A percentile compares a stretch with the other conserved stretches of the same genome.
These are phyloP conservation scores for Bombus fervidus DNA, from an alignment of 1,140 invertebrate species.

Conservation along the genomic window DNA sequence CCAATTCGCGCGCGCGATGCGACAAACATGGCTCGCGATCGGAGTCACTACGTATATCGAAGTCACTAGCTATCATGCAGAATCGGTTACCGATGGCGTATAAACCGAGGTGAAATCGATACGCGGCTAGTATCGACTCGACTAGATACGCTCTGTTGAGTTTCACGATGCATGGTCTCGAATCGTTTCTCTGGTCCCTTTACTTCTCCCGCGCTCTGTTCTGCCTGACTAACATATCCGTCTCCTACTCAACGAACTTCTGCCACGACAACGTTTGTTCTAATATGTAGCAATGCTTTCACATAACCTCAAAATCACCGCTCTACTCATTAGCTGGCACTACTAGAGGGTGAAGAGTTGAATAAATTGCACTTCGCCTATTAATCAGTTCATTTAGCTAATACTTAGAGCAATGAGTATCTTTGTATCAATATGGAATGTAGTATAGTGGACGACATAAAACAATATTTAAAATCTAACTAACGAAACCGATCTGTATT, in stretches of 20 bases:
- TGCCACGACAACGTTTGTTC: slow-evolving; percentile 4
- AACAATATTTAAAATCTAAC: neutral
- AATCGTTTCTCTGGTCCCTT: slow-evolving; percentile 37
- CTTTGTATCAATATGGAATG: too few relatives aligned
- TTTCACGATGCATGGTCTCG: slow-evolving; percentile 53
- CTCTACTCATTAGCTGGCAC: neutral
- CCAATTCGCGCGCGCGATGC: neutral
- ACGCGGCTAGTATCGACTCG: slow-evolving; percentile 50
- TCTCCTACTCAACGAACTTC: slow-evolving; percentile 24
- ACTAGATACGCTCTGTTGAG: slow-evolving; percentile 55
- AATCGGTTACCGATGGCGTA: slow-evolving; percentile 60
- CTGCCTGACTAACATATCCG: neutral
- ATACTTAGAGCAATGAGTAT: neutral
- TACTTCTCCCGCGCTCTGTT: neutral
- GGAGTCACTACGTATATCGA: neutral
- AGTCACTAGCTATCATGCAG: slow-evolving; percentile 13
- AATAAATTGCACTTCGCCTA: neutral
- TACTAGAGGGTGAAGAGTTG: neutral
- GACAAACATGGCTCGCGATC: slow-evolving; percentile 21
- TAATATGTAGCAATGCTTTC: neutral
- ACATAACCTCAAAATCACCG: neutral
- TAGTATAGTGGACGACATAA: too few relatives aligned
- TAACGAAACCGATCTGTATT: neutral
- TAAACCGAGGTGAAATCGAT: slow-evolving; percentile 64
- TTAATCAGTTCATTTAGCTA: neutral